Conservation (phyloP, 2,113 vertebrate species). For the Xiphias gladius region DNA sequence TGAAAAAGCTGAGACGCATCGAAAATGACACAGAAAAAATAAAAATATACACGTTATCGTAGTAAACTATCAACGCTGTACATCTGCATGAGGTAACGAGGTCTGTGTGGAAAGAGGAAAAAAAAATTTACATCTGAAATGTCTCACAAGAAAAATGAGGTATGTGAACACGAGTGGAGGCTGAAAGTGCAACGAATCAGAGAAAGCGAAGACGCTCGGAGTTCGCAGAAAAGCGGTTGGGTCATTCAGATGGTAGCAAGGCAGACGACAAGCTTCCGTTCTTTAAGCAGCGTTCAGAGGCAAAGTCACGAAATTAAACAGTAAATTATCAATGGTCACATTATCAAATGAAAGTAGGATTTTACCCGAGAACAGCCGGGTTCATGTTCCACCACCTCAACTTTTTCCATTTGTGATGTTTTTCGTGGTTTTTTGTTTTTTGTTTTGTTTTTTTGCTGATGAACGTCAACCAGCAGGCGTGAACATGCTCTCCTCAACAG, state of each 20-base stretch:
- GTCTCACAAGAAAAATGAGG: background rate
- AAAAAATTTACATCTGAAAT: conserved; percentile 14
- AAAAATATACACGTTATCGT: background rate
- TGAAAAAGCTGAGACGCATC: conserved; percentile 11
- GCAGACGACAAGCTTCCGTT: conserved; percentile 24
- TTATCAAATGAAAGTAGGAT: background rate
- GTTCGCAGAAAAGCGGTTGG: conserved; percentile 42
- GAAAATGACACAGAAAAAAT: conserved; percentile 4
- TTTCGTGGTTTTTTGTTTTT: too few species aligned
- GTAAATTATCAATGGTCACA: background rate
- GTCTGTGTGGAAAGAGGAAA: conserved; percentile 45
- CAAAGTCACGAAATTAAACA: background rate
- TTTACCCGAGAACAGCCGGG: background rate
- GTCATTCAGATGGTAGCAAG: conserved; percentile 24
- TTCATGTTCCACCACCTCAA: background rate
- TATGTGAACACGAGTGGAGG: background rate
- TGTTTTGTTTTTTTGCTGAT: background rate
- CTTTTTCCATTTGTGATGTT: too few species aligned
- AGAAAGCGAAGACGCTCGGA: background rate
- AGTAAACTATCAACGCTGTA: background rate
- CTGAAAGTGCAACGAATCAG: conserved; percentile 41
- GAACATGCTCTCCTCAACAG: background rate
- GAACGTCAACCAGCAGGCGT: background rate
- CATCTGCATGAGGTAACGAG: conserved; percentile 60
- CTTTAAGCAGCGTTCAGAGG: conserved; percentile 7